Conservation (phyloP, 2,797 vertebrate species). For the Centroberyx gerrardi region DNA sequence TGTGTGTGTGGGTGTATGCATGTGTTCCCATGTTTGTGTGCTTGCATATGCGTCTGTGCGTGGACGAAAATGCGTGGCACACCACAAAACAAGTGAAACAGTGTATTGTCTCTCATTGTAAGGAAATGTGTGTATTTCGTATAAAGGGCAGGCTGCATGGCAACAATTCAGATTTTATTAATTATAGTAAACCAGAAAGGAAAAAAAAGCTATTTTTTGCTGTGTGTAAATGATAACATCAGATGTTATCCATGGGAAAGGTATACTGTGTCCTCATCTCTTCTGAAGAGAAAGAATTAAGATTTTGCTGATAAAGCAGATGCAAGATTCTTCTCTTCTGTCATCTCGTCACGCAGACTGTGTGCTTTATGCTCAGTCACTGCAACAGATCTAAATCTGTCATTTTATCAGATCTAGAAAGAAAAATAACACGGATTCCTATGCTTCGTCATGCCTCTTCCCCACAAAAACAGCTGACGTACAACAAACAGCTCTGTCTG, state of each 20-base stretch:
- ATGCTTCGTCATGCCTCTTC: not conserved
- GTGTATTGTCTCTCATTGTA: not conserved
- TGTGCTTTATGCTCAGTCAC: slow-evolving; percentile 3
- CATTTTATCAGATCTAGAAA: slow-evolving; percentile 4
- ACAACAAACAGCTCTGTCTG: slow-evolving; percentile 1
- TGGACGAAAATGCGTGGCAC: not conserved
- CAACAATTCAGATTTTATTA: not conserved
- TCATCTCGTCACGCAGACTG: not conserved
- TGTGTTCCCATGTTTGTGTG: slow-evolving; percentile 2
- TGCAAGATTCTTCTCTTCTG: not conserved
- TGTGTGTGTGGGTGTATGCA: slow-evolving; percentile 14
- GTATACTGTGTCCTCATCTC: not conserved
- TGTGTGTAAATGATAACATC: slow-evolving; percentile 41
- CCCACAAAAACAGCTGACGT: not conserved
- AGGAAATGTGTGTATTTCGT: not conserved
- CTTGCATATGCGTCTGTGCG: not conserved
- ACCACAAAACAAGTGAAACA: not conserved
- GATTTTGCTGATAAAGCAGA: not conserved
- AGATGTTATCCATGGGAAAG: slow-evolving; percentile 19
- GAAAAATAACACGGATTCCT: not conserved
- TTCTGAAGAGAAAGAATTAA: slow-evolving; percentile 35
- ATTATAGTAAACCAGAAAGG: not conserved
- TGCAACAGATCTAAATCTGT: slow-evolving; percentile 29
- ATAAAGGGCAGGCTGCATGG: slow-evolving; percentile 16
- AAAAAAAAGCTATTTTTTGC: slow-evolving; percentile 8